These are phyloP conservation scores for Campylorhamphus procurvoides DNA, from an alignment of 2,113 vertebrate species.

Conservation along the genomic window DNA sequence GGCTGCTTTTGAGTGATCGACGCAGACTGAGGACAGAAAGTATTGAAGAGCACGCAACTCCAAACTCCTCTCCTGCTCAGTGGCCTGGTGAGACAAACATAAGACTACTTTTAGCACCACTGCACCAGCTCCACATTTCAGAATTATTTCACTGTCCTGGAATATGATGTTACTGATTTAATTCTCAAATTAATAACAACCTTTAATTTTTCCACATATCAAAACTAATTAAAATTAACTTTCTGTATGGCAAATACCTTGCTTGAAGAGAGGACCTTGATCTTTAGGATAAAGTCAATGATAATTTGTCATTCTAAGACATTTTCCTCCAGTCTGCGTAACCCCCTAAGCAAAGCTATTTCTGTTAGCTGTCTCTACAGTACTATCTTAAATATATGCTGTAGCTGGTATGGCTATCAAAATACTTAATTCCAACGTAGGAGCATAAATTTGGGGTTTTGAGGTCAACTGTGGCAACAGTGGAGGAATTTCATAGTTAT, in stretches of 20 bases:
- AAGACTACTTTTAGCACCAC: background rate
- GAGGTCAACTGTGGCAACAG: background rate
- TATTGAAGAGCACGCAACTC: constrained; percentile 94
- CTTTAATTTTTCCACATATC: background rate
- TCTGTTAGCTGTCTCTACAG: background rate
- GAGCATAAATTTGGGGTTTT: background rate
- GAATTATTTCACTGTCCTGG: background rate
- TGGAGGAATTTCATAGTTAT: background rate
- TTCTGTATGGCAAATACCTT: background rate
- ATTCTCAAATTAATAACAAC: background rate
- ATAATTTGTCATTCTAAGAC: background rate
- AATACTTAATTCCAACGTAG: background rate
- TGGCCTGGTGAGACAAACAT: constrained; percentile 89
- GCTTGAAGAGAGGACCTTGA: background rate
- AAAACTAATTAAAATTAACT: background rate
- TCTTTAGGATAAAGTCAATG: background rate
- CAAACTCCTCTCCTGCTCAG: constrained; percentile 90
- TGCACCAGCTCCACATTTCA: background rate
- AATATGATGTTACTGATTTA: background rate
- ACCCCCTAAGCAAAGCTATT: background rate
- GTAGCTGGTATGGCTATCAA: background rate
- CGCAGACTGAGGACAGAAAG: constrained; percentile 93
- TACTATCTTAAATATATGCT: background rate
- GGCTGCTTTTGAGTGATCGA: constrained; percentile 92
- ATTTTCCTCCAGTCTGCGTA: background rate